These are phyloP conservation scores for Tupaia tana DNA, from an alignment of 2,113 vertebrate species.

Conservation along the genomic window DNA sequence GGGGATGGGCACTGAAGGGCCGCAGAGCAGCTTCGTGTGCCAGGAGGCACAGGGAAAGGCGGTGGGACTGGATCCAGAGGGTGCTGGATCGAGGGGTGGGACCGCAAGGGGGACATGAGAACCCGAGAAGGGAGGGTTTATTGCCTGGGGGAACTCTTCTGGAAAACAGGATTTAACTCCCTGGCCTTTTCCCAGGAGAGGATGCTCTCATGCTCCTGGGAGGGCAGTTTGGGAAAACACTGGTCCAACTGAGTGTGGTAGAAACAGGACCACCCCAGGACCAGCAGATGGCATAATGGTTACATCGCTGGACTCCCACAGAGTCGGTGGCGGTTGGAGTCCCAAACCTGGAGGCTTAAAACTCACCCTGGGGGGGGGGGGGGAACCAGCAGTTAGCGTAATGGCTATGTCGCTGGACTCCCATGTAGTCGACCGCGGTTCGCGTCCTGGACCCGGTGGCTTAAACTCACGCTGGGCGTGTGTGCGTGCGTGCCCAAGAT, in stretches of 20 bases:
- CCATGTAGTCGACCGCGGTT: too few species aligned
- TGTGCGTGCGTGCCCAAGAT: too few species aligned
- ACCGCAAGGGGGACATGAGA: not conserved
- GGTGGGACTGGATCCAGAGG: too few species aligned
- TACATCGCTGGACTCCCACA: too few species aligned
- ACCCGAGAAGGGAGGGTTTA: not conserved
- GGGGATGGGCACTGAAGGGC: not conserved
- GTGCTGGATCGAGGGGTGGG: not conserved
- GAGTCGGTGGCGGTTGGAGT: too few species aligned
- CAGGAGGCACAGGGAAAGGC: not conserved
- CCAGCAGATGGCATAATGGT: too few species aligned
- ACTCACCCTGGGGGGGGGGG: too few species aligned
- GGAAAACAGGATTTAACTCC: not conserved
- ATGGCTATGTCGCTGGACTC: too few species aligned
- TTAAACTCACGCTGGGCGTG: too few species aligned
- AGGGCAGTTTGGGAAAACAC: not conserved
- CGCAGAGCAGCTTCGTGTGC: not conserved
- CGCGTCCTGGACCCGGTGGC: too few species aligned
- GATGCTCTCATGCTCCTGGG: not conserved
- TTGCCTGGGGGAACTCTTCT: not conserved
- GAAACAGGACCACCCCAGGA: not conserved
- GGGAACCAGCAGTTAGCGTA: too few species aligned
- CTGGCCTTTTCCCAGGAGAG: not conserved
- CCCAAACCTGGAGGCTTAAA: too few species aligned
- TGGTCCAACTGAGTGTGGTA: not conserved